These are phyloP conservation scores for Glyphotaelius pellucidus DNA, from an alignment of 2,888 invertebrate genomes.

Conservation along the genomic window DNA sequence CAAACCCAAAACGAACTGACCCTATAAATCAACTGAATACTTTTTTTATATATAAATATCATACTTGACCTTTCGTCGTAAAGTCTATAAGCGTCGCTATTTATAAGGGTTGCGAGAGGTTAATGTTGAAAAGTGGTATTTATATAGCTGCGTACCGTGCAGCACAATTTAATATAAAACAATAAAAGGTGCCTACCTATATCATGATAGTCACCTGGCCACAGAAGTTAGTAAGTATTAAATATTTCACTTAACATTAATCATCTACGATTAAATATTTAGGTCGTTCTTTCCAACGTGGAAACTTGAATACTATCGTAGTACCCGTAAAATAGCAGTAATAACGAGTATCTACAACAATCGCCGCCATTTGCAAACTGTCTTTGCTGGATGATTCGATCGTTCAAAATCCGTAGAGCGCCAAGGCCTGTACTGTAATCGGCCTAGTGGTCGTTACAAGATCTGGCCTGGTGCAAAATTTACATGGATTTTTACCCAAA, in stretches of 20 bases:
- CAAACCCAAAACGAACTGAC: no score
- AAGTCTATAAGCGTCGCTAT: background rate
- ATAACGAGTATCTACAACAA: no score
- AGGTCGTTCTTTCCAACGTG: background rate
- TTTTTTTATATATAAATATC: background rate
- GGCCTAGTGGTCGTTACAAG: no score
- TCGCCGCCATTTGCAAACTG: no score
- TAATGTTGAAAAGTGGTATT: conserved; percentile 25
- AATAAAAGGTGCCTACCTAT: background rate
- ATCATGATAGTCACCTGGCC: background rate
- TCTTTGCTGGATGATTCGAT: no score
- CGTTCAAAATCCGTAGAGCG: no score
- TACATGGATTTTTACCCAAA: no score
- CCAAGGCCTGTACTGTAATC: no score
- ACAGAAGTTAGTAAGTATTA: background rate
- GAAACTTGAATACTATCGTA: no score
- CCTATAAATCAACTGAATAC: no score
- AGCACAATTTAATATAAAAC: background rate
- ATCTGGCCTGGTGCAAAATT: no score
- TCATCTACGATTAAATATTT: background rate
- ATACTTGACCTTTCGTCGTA: background rate
- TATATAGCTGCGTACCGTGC: background rate
- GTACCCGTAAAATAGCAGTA: no score
- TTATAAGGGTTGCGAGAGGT: conserved; percentile 30
- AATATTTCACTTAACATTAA: background rate